Conservation (phyloP, 2,888 invertebrate genomes). For the Agrotis clavis region DNA sequence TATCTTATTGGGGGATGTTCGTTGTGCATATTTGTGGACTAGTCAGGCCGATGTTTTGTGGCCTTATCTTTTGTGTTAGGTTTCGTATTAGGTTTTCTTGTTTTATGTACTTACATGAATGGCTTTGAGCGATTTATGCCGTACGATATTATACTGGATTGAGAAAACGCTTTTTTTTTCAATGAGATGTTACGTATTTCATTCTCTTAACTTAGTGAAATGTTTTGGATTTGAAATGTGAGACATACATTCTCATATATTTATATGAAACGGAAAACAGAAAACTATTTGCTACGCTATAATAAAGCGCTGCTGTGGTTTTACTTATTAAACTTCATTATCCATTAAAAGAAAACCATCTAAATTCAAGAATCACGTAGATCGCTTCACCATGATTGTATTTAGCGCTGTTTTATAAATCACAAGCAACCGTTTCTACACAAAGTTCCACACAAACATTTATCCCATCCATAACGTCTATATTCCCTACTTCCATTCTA, state of each 20-base stretch:
- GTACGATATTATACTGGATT: background rate
- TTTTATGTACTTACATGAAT: constrained; percentile 28
- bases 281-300: too few species aligned
- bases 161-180: background rate
- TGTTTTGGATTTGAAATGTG: background rate
- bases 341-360: too few species aligned
- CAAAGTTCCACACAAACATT: background rate
- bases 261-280: background rate
- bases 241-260: background rate
- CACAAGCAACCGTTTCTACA: too few species aligned
- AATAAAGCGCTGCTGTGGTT: too few species aligned
- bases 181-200: background rate
- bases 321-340: too few species aligned
- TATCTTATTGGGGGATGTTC: constrained; percentile 52
- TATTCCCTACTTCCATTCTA: constrained; percentile 29
- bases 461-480: background rate
- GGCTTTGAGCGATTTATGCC: constrained; percentile 5
- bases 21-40: constrained; percentile 52
- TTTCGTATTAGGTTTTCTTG: constrained; percentile 13
- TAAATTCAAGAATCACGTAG: too few species aligned
- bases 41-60: constrained; percentile 23
- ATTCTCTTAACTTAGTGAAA: background rate
- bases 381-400: too few species aligned
- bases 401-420: background rate
- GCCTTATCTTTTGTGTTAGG: constrained; percentile 29